phyloP scores from a whole-genome alignment of 53 echinoderm and acorn worm genomes.

The Apostichopus leukothele region DNA sequence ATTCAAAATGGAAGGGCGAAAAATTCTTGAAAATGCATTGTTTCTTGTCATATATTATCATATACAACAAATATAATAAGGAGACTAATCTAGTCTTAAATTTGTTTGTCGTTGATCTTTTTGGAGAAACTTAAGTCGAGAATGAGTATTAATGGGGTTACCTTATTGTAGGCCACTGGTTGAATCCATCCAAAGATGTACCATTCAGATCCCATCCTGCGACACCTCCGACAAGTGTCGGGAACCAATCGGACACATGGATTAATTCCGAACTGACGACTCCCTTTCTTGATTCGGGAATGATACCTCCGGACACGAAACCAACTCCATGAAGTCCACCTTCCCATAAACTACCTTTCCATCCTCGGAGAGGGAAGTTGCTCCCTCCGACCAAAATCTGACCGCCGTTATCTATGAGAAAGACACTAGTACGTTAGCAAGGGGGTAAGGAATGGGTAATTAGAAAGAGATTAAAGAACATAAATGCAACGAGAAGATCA shows the following conservation, averaged over 20 bases:
- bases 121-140: too few relatives aligned
- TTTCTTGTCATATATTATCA: too few relatives aligned
- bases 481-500: not conserved
- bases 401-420: conserved; percentile 67
- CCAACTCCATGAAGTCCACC: conserved; percentile 75
- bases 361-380: conserved; percentile 74
- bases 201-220: conserved; percentile 54
- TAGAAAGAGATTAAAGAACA: not conserved
- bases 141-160: not conserved
- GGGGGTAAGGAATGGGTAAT: too few relatives aligned
- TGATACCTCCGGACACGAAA: conserved; percentile 57
- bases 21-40: too few relatives aligned
- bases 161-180: conserved; percentile 63
- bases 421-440: not conserved
- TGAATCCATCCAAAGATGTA: conserved; percentile 61
- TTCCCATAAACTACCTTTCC: conserved; percentile 70
- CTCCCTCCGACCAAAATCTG: conserved; percentile 59
- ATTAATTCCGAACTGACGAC: conserved; percentile 54
- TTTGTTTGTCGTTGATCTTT: too few relatives aligned
- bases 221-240: conserved; percentile 62
- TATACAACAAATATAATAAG: too few relatives aligned
- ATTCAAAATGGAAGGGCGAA: not conserved
- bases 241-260: conserved; percentile 78
- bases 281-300: conserved; percentile 48
- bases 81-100: too few relatives aligned